Evolutionary conservation across 1,140 invertebrate species (phyloP).

Genomic region (Drosophila takahashii): DNA sequence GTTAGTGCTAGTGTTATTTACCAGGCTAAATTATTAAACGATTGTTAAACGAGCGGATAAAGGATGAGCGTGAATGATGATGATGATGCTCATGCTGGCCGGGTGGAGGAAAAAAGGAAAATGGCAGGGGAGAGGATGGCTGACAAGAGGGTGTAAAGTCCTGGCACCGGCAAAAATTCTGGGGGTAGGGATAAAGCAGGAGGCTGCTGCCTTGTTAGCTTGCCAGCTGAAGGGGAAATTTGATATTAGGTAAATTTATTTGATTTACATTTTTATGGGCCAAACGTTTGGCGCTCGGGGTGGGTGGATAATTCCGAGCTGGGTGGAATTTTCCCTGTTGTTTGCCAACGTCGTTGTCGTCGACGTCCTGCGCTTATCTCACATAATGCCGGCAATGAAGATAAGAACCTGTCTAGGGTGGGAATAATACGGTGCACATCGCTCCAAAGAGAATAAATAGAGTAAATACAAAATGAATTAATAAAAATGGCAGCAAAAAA

Average conservation of each 20-base stretch:
- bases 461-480: conserved; percentile 81
- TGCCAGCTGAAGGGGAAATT: conserved; percentile 74
- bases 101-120: conserved; percentile 27
- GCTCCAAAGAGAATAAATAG: conserved; percentile 12
- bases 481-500: conserved; percentile 62
- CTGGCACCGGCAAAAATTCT: conserved; percentile 20
- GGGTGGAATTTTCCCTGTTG: conserved; percentile 41
- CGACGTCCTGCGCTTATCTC: conserved; percentile 74
- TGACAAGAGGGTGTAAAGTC: conserved; percentile 24
- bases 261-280: conserved; percentile 83
- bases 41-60: conserved; percentile 83
- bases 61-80: conserved; percentile 82
- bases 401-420: conserved; percentile 73
- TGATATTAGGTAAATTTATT: conserved; percentile 84
- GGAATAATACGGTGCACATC: conserved; percentile 28
- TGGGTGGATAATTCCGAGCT: conserved; percentile 36
- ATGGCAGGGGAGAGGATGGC: conserved; percentile 13
- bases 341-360: conserved; percentile 49
- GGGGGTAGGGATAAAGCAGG: not conserved
- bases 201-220: conserved; percentile 41
- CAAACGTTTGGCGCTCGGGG: conserved; percentile 38
- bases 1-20: conserved; percentile 80
- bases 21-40: conserved; percentile 83
- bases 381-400: conserved; percentile 76
- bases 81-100: conserved; percentile 54